Conservation (phyloP, 2,113 vertebrate genomes). For the Anser cygnoides region DNA sequence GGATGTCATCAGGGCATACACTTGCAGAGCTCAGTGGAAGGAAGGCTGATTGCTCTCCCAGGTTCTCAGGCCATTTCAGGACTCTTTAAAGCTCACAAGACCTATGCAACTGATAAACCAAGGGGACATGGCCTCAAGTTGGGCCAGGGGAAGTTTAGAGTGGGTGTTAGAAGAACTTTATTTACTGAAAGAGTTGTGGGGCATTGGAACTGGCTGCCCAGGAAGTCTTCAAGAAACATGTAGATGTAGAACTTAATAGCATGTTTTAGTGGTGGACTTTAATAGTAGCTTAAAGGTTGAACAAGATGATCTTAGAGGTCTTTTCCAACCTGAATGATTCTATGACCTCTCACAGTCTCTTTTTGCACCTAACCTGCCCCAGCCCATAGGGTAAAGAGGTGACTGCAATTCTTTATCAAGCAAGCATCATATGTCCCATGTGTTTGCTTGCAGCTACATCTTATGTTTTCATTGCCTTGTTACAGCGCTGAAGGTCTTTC, state of each 20-base stretch:
- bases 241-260: too few relatives aligned
- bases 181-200: too few relatives aligned
- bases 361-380: not conserved
- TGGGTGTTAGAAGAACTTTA: too few relatives aligned
- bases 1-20: not conserved
- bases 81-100: not conserved
- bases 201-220: too few relatives aligned
- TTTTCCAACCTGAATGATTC: too few relatives aligned
- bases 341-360: not conserved
- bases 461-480: not conserved
- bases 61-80: not conserved
- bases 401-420: not conserved
- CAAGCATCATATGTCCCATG: not conserved
- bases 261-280: too few relatives aligned
- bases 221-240: too few relatives aligned
- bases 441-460: accelerated
- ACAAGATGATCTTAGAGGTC: too few relatives aligned
- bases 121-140: too few relatives aligned
- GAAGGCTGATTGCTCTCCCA: not conserved
- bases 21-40: not conserved
- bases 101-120: too few relatives aligned
- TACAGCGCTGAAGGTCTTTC: not conserved
- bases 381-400: not conserved
- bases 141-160: too few relatives aligned
- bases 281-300: too few relatives aligned